Percentiles rank a stretch among this genome's conserved stretches.
Conservation (phyloP, 2,113 vertebrate genomes). For the Mormyrus lacerda region DNA sequence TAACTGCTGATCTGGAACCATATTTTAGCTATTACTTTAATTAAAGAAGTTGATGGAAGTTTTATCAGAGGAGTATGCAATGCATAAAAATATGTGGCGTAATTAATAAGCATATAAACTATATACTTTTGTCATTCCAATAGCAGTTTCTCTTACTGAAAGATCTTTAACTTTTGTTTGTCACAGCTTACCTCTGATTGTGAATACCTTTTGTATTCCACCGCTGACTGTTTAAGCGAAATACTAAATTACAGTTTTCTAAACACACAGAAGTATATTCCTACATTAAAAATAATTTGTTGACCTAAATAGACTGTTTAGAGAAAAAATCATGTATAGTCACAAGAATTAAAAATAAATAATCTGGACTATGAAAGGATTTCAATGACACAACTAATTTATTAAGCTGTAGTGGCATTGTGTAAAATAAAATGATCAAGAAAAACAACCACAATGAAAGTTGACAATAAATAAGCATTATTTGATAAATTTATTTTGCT, state of each 20-base stretch:
- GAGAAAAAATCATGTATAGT: background rate
- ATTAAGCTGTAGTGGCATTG: background rate
- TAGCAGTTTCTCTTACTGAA: slow-evolving; percentile 19
- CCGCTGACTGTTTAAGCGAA: background rate
- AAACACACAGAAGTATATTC: background rate
- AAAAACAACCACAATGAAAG: background rate
- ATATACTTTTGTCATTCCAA: slow-evolving; percentile 42
- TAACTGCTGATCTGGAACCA: slow-evolving; percentile 62
- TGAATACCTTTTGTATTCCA: background rate
- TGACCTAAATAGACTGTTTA: background rate
- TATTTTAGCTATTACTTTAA: slow-evolving; percentile 63
- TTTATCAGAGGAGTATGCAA: slow-evolving; percentile 60
- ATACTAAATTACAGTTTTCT: background rate
- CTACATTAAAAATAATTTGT: background rate
- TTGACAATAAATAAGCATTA: background rate
- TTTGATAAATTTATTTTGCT: background rate
- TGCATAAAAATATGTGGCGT: slow-evolving; percentile 43
- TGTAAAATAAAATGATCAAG: background rate
- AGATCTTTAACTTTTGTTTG: background rate
- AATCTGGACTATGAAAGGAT: background rate
- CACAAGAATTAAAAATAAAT: background rate
- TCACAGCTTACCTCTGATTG: background rate
- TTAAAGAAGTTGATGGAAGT: slow-evolving; percentile 61
- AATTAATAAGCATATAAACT: slow-evolving; percentile 54
- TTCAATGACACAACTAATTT: background rate